These are phyloP conservation scores for Protaetia brevitarsis DNA, from an alignment of 1,140 invertebrate species.

Conservation along the genomic window DNA sequence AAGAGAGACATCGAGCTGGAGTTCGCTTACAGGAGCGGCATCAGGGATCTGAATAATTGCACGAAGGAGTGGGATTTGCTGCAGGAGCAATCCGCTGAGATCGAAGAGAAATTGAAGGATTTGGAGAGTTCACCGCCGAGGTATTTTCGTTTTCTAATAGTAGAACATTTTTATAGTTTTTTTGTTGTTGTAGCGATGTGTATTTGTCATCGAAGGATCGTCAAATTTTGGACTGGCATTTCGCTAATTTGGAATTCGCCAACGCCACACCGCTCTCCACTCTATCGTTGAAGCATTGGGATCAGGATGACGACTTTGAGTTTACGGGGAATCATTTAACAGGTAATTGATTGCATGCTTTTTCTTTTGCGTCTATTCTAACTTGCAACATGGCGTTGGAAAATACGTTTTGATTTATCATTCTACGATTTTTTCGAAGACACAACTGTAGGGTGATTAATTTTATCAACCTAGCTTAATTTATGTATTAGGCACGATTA, in stretches of 20 bases:
- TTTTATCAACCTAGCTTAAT: no score
- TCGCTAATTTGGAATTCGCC: slow-evolving; percentile 98
- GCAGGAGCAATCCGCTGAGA: slow-evolving; percentile 74
- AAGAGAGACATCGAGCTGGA: slow-evolving; percentile 76
- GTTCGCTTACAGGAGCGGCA: slow-evolving; percentile 79
- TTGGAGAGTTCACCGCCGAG: slow-evolving; percentile 85
- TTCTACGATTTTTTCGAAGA: no score
- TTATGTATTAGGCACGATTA: no score
- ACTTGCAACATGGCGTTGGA: background rate
- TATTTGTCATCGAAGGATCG: slow-evolving; percentile 93
- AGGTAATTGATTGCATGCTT: slow-evolving; percentile 49
- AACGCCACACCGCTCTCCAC: slow-evolving; percentile 95
- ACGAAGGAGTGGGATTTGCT: slow-evolving; percentile 83
- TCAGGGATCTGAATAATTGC: slow-evolving; percentile 76
- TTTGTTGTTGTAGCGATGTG: slow-evolving; percentile 77
- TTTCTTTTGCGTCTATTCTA: background rate
- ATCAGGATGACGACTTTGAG: slow-evolving; percentile 98
- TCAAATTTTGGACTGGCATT: slow-evolving; percentile 98
- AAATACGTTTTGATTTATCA: no score
- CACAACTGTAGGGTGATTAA: no score
- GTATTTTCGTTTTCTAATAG: slow-evolving; percentile 50
- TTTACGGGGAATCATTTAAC: slow-evolving; percentile 81
- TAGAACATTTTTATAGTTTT: slow-evolving; percentile 24
- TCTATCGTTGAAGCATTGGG: slow-evolving; percentile 96
- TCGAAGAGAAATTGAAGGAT: slow-evolving; percentile 85